A percentile compares a stretch with the other conserved stretches of the same genome.
phyloP scores from a whole-genome alignment of 2,888 invertebrate genomes.

The Ecdyonurus torrentis region DNA sequence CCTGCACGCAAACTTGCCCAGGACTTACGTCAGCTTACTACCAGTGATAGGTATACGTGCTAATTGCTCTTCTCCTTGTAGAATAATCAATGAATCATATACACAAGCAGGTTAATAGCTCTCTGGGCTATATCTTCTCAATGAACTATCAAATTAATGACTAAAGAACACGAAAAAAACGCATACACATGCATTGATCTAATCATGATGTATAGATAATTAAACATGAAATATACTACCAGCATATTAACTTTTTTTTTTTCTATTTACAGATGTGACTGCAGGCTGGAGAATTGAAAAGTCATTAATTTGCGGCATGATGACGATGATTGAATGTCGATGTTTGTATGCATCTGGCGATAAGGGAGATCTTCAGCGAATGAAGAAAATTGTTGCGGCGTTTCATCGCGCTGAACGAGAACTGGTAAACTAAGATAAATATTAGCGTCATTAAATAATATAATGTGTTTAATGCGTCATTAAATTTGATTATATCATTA shows the following conservation, averaged over 20 bases:
- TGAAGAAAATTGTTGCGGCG: constrained; percentile 1
- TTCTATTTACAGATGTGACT: constrained; percentile 2
- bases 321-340: constrained; percentile 34
- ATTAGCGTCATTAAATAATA: neutral
- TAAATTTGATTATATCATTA: too few relatives aligned
- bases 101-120: too few relatives aligned
- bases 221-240: too few relatives aligned
- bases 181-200: too few relatives aligned
- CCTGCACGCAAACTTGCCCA: constrained; percentile 13
- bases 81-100: too few relatives aligned
- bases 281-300: constrained; percentile 15
- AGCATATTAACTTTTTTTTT: too few relatives aligned
- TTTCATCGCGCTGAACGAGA: constrained; percentile 6
- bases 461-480: too few relatives aligned
- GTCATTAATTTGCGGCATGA: constrained; percentile 26
- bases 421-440: constrained; percentile 6
- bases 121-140: too few relatives aligned
- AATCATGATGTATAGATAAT: too few relatives aligned
- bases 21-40: constrained; percentile 14
- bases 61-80: neutral
- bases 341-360: constrained; percentile 31
- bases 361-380: neutral
- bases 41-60: constrained; percentile 12
- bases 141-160: too few relatives aligned
- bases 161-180: too few relatives aligned